Evolutionary conservation across 2,113 vertebrate genomes (phyloP).

Genomic region (Siniperca chuatsi): DNA sequence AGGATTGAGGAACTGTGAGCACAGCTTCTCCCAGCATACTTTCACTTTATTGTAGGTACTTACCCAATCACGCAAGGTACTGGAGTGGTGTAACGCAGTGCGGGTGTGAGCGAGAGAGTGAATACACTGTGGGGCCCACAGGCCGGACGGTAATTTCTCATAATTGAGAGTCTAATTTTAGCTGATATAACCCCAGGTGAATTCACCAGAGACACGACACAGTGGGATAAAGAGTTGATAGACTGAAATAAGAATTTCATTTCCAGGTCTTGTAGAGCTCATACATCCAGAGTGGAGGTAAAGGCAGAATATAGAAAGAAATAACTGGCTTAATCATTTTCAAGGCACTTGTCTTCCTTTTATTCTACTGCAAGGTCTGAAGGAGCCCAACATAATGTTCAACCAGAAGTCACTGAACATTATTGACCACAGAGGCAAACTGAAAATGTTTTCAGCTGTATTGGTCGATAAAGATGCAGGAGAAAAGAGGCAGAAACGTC

Average conservation of each 20-base stretch:
- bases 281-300: conserved; percentile 44
- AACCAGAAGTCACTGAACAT: not conserved
- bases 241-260: conserved; percentile 69
- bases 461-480: no score
- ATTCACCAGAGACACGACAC: conserved; percentile 81
- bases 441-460: not conserved
- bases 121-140: conserved; percentile 77
- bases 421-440: not conserved
- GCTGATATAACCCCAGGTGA: conserved; percentile 83
- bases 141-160: conserved; percentile 84
- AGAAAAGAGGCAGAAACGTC: not conserved
- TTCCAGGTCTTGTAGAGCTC: conserved; percentile 56
- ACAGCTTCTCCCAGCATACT: conserved; percentile 47
- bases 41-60: conserved; percentile 67
- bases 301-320: conserved; percentile 22
- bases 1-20: conserved; percentile 64
- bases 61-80: conserved; percentile 43
- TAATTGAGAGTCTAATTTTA: conserved; percentile 87
- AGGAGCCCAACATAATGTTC: not conserved
- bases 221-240: conserved; percentile 76
- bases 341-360: not conserved
- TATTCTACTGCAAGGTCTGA: conserved; percentile 3
- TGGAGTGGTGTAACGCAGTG: conserved; percentile 54
- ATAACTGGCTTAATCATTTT: conserved; percentile 12
- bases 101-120: conserved; percentile 67